Base-by-base conservation (phyloP, 23 tunicate genomes). In the Oikopleura dioica region DNA sequence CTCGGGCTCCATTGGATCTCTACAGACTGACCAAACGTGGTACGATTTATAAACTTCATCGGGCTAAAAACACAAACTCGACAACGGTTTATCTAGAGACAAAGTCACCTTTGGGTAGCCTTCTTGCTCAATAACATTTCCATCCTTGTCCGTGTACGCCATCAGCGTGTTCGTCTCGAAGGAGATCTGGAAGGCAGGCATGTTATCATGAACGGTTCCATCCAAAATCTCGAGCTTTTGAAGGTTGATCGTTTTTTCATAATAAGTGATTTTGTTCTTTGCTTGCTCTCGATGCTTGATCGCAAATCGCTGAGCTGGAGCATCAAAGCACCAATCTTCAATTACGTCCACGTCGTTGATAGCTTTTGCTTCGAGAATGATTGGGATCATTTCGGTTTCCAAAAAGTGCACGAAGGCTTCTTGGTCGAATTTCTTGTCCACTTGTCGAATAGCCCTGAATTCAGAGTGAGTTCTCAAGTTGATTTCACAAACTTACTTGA, bases 1-100 rank as follows among this genome's bases (percentile, higher is more conserved):
- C 26, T 63, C 72, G 32, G 72, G 72, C 33, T 63, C 72, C 72
- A 63, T 63, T 28, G 72, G 72, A 28, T 63, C 72, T 63, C 72
- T 24, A 31, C 30, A 63, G 26, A 63, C 5, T 2, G 72, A 12
- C 72, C 72, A 63, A 28, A 63, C 32, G 26, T 63, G 29, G 33
- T 16, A 63, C 16, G 33, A 16, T 63, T 63, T 63, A 63, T 63
- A 63, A 63, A 63, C 72, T 63, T 63, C 72, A 28, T 63, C 72
- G 72, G 72, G 72, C 72, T 63, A 28, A 63, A 63, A 63, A 44
- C 21, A 44, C n/a, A n/a, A n/a, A n/a, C n/a, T n/a, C n/a, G n/a
- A n/a, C n/a, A n/a, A n/a, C n/a, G n/a, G n/a, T n/a, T n/a, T n/a
- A n/a, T n/a, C n/a, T n/a, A n/a, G n/a, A n/a, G n/a, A n/a, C n/a